Percentiles rank a stretch among this genome's conserved stretches.
These are phyloP conservation scores for Protonemura montana DNA, from an alignment of 2,888 invertebrate species.

Conservation along the genomic window DNA sequence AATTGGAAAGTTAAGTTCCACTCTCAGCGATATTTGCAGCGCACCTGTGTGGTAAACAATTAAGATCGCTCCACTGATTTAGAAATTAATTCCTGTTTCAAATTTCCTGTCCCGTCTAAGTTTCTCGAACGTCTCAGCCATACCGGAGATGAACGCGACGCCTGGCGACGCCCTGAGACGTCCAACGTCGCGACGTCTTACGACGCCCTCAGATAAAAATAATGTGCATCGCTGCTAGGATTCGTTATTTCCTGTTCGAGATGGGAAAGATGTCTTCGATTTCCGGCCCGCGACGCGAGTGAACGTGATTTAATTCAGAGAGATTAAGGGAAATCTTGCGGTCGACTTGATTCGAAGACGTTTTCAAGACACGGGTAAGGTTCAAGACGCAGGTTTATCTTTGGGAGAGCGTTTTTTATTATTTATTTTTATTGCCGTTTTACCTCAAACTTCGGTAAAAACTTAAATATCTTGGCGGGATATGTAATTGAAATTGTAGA, in stretches of 20 bases:
- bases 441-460: too few relatives aligned
- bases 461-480: too few relatives aligned
- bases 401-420: too few relatives aligned
- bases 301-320: neutral
- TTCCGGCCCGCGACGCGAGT: neutral
- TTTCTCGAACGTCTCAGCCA: neutral
- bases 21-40: too few relatives aligned
- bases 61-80: neutral
- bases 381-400: too few relatives aligned
- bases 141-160: neutral
- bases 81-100: conserved; percentile 7
- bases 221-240: neutral
- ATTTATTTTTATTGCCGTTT: too few relatives aligned
- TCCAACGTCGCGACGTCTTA: neutral
- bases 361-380: neutral
- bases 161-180: neutral
- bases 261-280: neutral
- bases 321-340: neutral
- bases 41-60: neutral
- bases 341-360: neutral
- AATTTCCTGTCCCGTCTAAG: neutral
- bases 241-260: neutral
- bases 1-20: too few relatives aligned
- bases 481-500: too few relatives aligned
- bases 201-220: neutral